phyloP scores from a whole-genome alignment of 2,113 vertebrate species.

The Malaclemys terrapin region DNA sequence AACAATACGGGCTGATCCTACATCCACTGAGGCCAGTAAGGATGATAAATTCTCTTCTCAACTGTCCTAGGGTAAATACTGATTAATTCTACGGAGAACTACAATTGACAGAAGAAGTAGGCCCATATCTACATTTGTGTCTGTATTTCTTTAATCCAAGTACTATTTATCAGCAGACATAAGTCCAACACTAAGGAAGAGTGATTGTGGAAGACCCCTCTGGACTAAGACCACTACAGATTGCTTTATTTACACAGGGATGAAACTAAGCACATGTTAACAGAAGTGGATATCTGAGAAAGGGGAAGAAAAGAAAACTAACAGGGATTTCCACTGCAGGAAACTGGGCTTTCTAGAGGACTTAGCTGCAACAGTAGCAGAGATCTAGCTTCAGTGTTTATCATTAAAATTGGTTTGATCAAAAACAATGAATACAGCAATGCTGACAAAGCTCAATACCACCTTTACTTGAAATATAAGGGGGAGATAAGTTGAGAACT shows the following conservation, averaged over 20 bases:
- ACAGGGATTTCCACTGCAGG: not conserved
- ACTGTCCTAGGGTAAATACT: not conserved
- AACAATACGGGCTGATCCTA: not conserved
- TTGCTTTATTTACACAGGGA: not conserved
- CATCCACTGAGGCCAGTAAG: not conserved
- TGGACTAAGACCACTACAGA: not conserved
- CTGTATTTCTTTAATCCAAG: accelerated
- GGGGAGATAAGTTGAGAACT: not conserved
- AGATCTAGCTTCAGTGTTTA: not conserved
- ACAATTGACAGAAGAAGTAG: accelerated
- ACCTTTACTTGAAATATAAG: not conserved
- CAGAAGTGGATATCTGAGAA: not conserved
- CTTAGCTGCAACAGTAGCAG: not conserved
- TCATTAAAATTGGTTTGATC: not conserved
- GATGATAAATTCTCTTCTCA: not conserved
- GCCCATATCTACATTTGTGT: not conserved
- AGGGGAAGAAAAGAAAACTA: not conserved
- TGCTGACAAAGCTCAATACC: not conserved
- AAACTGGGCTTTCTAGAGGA: not conserved
- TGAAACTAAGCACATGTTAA: not conserved
- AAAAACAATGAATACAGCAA: not conserved
- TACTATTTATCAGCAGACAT: accelerated
- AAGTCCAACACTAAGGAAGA: accelerated
- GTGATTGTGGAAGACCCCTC: not conserved
- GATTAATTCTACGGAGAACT: not conserved